Evolutionary conservation across 2,113 vertebrate genomes (phyloP), one percentile per base, ranked within the genome.

Genomic region (Andinoacara biseriatus): DNA sequence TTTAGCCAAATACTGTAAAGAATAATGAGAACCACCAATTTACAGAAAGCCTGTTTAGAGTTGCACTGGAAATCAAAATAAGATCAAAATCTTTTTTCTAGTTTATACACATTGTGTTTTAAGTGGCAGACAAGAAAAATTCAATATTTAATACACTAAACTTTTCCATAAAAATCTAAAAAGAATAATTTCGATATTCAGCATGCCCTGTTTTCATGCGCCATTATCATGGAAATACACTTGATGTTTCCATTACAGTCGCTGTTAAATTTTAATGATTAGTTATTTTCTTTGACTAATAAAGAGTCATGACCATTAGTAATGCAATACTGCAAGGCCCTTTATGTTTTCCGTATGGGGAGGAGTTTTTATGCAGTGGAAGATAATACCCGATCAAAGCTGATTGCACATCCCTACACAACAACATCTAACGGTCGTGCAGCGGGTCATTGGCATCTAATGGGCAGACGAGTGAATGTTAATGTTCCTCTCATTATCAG

Each of bases 401-500:
- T 54, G 69, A 84, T 83, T 29, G 76, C 77, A 76, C 83, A 90
- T 63, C 76, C 76, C 72, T 86, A 83, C 84, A 85, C 69, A 81
- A 82, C 86, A 82, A 85, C 85, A 82, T 87, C 86, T 88, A 83
- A 79, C 49, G 72, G 85, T 61, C 74, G 40, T 90, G 86, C 81
- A 78, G 88, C 74, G 82, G 85, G 80, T 93, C 92, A 85, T 80
- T 88, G 88, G 90, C 74, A 59, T 89, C 80, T 90, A 92, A 89
- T 90, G 84, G 86, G 84, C 84, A 88, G 80, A 92, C 75, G 85
- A 91, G 87, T 86, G 90, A 93, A 89, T 82, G 86, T 83, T 93
- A 90, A 93, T 92, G 92, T 84, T 83, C 74, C 80, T 84, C 83
- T 92, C 87, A 86, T 94, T 90, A 94, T 89, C 82, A 87, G 81